Conservation (phyloP, 2,888 invertebrate genomes). For the Lepidocyrtoides sp. region DNA sequence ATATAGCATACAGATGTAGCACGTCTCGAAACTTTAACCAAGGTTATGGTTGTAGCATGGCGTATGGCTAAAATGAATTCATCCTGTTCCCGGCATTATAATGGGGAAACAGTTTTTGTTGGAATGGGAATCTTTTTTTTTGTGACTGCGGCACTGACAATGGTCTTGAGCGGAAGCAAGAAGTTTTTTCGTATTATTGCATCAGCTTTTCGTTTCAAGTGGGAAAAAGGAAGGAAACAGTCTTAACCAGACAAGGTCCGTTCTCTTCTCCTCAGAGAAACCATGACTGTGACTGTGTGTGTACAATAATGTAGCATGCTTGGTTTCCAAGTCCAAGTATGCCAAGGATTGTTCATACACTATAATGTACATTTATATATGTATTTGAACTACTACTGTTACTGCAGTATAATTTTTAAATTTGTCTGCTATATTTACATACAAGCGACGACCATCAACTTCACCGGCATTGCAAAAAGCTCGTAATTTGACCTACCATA, state of each 20-base stretch:
- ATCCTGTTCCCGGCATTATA: background rate
- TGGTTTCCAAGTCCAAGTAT: constrained; percentile 46
- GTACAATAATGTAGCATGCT: no score
- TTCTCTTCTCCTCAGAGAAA: background rate
- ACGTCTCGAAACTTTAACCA: background rate
- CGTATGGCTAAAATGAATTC: constrained; percentile 14
- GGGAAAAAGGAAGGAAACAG: background rate
- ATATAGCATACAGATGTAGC: background rate
- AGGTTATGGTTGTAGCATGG: constrained; percentile 8
- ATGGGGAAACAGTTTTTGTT: constrained; percentile 17
- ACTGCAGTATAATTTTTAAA: no score
- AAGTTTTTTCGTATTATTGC: constrained; percentile 3
- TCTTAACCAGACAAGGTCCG: background rate
- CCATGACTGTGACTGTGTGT: constrained; percentile 39
- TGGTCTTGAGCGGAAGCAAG: constrained; percentile 49
- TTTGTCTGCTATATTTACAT: background rate
- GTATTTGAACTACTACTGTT: no score
- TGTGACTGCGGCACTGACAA: constrained; percentile 41
- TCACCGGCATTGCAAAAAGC: background rate
- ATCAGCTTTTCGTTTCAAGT: background rate
- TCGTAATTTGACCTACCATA: background rate
- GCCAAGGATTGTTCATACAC: constrained; percentile 42
- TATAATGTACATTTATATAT: no score
- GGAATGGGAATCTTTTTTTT: constrained; percentile 6
- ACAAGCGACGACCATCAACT: constrained; percentile 7